Percentiles rank a stretch among this genome's conserved stretches.
Evolutionary conservation across 2,797 vertebrate genomes (phyloP).

Genomic region (Rhodeus uyekii): DNA sequence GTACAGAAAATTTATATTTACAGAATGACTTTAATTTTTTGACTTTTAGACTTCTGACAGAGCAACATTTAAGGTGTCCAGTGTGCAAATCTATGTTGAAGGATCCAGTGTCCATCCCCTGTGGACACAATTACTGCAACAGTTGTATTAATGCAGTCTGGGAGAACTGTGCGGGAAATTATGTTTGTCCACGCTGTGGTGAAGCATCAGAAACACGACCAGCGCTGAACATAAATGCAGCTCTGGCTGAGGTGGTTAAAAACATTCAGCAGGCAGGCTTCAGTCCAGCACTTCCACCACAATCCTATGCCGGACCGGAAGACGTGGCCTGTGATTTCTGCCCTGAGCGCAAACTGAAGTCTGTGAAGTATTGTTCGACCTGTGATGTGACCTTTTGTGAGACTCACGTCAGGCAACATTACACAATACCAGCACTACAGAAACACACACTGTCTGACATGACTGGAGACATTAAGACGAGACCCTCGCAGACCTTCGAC

Average conservation of each 20-base stretch:
- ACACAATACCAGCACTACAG: slow-evolving; percentile 32
- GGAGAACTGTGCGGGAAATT: background rate
- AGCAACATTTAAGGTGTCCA: background rate
- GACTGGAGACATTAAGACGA: background rate
- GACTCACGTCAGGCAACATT: slow-evolving; percentile 23
- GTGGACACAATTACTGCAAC: slow-evolving; percentile 33
- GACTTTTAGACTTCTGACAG: background rate
- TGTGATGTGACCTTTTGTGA: background rate
- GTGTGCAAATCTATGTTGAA: background rate
- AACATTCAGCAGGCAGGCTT: background rate
- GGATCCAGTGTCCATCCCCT: slow-evolving; percentile 22
- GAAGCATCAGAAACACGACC: background rate
- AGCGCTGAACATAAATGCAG: background rate
- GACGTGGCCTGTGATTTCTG: slow-evolving; percentile 43
- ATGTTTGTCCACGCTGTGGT: background rate
- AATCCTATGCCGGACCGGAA: slow-evolving; percentile 1
- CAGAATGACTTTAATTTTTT: background rate
- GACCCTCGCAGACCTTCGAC: background rate
- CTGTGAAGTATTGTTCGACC: slow-evolving; percentile 66
- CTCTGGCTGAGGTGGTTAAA: slow-evolving; percentile 9
- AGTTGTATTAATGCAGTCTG: slow-evolving; percentile 19
- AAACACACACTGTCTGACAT: slow-evolving; percentile 30
- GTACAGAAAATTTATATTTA: background rate
- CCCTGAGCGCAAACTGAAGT: slow-evolving; percentile 50
- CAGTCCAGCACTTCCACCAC: slow-evolving; percentile 21